Evolutionary conservation across 2,888 invertebrate species (phyloP), one percentile per base, ranked within the genome.

Genomic region (Euzetes globulus): DNA sequence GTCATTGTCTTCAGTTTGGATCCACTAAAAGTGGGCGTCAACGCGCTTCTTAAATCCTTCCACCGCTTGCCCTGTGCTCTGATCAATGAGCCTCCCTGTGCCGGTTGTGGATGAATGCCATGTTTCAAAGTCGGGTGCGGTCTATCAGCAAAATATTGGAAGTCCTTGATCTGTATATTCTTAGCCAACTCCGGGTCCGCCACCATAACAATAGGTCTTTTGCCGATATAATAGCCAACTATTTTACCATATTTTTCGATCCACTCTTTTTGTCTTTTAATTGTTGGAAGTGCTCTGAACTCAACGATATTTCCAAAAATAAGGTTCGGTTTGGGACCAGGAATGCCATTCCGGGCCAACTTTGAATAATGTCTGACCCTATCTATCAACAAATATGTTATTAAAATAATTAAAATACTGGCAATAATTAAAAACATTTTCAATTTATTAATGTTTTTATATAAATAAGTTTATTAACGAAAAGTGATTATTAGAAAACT

Each of bases 131-230:
- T 15, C 27, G 58, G 17, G 9, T 22, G 76, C 27, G 81, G 80
- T 37, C 82, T 78, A 63, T 81, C 80, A 7, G 79, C 77, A 74
- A 81, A 82, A 25, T 79, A 78, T 17, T 80, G 77, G 22, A 81
- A 81, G 50, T 81, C 80, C 70, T 79, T 80, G 17, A 82, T 79
- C 58, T 82, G 79, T 29, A 82, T 78, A 25, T 80, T 79, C 72
- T 81, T 81, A 50, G 77, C 47, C 37, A 78, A 22, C 9, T 78
- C 77, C 2, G 73, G 55, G 71, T 78, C 78, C 9, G 75, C 75
- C 15, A 77, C 73, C 19, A 77, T 13, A 5, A 78, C 63, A 9
- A 72, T 74, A 1, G 77, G 78, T 27, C 60, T 75, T 4, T 52
- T 52, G 15, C 77, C 78, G 52, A 71, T 60, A 45, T 75, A 78